phyloP scores from a whole-genome alignment of 2,888 invertebrate genomes.

The Bembecia ichneumoniformis region DNA sequence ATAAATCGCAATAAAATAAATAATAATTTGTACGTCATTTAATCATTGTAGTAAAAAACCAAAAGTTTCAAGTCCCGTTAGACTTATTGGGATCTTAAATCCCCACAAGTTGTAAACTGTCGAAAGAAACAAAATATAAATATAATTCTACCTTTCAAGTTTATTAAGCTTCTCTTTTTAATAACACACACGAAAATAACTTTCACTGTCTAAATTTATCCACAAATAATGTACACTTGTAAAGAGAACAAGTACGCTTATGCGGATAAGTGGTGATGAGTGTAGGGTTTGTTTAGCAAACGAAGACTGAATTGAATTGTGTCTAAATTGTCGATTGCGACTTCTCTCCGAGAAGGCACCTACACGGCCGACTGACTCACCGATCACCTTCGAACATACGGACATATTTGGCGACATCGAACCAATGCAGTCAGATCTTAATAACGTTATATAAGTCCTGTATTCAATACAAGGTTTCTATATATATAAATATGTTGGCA shows the following conservation, averaged over 20 bases:
- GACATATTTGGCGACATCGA: constrained; percentile 67
- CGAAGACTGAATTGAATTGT: not conserved
- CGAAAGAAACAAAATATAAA: too few relatives aligned
- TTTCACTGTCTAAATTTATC: not conserved
- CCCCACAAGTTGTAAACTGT: too few relatives aligned
- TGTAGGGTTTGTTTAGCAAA: not conserved
- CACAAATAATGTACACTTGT: not conserved
- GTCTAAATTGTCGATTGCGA: not conserved
- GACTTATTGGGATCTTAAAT: too few relatives aligned
- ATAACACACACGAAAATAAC: not conserved
- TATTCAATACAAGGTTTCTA: too few relatives aligned
- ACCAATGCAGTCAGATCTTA: constrained; percentile 32
- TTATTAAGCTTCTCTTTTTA: not conserved
- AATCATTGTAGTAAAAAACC: too few relatives aligned
- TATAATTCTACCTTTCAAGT: too few relatives aligned
- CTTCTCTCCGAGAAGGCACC: constrained; percentile 24
- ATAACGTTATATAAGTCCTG: not conserved
- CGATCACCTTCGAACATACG: constrained; percentile 63
- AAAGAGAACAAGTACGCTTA: not conserved
- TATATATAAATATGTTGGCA: too few relatives aligned
- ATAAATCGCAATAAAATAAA: too few relatives aligned
- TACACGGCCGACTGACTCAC: constrained; percentile 54
- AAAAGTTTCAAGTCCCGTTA: too few relatives aligned
- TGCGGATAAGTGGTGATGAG: not conserved
- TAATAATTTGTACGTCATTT: too few relatives aligned